Conservation (phyloP, 2,797 vertebrate genomes). For the Muscicapa comitata region DNA sequence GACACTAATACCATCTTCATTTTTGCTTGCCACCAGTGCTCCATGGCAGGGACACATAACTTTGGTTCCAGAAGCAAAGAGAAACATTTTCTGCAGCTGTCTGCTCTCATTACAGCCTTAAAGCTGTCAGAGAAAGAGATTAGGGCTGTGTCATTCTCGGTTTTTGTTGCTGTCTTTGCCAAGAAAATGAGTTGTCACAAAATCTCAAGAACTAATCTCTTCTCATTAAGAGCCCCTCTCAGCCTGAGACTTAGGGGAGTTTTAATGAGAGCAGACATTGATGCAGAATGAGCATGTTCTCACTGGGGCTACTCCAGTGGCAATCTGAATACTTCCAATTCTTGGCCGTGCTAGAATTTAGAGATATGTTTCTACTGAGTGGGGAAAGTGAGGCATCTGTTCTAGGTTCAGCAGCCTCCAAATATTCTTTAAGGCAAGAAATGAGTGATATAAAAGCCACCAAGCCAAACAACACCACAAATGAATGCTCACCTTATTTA, state of each 20-base stretch:
- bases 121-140: conserved; percentile 6
- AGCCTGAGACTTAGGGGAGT: background rate
- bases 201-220: conserved; percentile 8
- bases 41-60: background rate
- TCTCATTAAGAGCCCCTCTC: background rate
- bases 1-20: background rate
- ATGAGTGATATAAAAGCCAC: background rate
- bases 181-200: conserved; percentile 36
- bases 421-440: background rate
- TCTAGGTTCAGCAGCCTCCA: background rate
- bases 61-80: background rate
- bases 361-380: background rate
- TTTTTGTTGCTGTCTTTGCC: conserved; percentile 34
- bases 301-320: background rate
- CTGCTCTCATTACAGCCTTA: conserved; percentile 18
- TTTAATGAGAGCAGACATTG: background rate
- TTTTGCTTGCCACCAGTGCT: background rate
- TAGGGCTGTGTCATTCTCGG: background rate
- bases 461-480: background rate
- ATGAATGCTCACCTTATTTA: background rate
- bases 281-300: background rate
- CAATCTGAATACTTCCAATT: background rate
- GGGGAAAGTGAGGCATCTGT: background rate
- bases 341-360: background rate
- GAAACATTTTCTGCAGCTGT: conserved; percentile 1